Conservation (phyloP, 2,888 invertebrate genomes). For the Stenodera caucasica region DNA sequence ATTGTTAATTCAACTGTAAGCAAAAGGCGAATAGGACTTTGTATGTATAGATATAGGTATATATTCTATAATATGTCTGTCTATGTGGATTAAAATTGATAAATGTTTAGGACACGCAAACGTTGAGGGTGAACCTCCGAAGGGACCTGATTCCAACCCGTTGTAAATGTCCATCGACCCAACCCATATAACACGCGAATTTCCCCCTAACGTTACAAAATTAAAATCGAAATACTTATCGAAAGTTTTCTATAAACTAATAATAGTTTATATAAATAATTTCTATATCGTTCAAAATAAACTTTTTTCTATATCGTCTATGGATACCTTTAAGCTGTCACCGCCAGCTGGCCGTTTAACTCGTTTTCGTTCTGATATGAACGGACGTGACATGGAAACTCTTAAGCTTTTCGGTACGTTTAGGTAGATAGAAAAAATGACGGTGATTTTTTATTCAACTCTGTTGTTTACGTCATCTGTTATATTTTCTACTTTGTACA, state of each 20-base stretch:
- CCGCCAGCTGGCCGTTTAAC: conserved; percentile 48
- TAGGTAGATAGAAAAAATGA: conserved; percentile 40
- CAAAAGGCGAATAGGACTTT: conserved; percentile 32
- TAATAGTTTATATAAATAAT: too few species aligned
- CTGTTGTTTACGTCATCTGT: conserved; percentile 38
- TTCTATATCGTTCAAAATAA: not conserved
- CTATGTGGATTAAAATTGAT: conserved; percentile 37
- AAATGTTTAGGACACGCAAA: conserved; percentile 39
- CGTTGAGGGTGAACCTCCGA: conserved; percentile 38
- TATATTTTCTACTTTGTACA: conserved; percentile 30
- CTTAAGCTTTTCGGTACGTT: conserved; percentile 25
- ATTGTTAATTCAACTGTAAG: conserved; percentile 31
- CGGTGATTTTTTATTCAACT: conserved; percentile 42
- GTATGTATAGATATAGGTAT: not conserved
- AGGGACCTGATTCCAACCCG: conserved; percentile 37
- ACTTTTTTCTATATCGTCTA: not conserved
- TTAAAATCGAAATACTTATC: not conserved
- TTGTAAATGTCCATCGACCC: conserved; percentile 39
- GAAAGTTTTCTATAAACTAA: not conserved
- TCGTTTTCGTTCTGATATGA: conserved; percentile 41
- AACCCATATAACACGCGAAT: not conserved
- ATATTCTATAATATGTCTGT: not conserved
- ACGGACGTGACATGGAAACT: conserved; percentile 44
- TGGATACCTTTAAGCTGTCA: conserved; percentile 35
- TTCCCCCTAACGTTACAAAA: not conserved